Evolutionary conservation across 2,113 vertebrate genomes (phyloP).

Genomic region (Hassar affinis): DNA sequence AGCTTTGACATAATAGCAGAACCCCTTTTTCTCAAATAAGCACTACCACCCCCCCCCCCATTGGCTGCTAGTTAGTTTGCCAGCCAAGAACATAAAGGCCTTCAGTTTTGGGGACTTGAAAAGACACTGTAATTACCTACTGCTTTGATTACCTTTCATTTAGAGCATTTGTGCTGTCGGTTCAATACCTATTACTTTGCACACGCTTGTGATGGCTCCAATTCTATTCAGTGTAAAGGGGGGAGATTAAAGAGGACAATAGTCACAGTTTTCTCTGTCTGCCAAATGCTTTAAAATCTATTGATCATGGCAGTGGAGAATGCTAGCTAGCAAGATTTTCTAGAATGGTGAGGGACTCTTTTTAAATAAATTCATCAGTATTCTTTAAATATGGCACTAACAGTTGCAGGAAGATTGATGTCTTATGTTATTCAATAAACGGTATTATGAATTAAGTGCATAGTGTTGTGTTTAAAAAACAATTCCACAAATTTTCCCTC

Average conservation of each 20-base stretch:
- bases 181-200: conserved; percentile 73
- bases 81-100: conserved; percentile 65
- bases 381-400: background rate
- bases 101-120: conserved; percentile 57
- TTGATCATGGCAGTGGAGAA: conserved; percentile 19
- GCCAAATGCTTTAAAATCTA: conserved; percentile 35
- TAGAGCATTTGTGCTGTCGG: conserved; percentile 54
- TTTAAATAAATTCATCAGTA: conserved; percentile 17
- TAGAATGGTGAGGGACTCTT: background rate
- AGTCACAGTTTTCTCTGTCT: conserved; percentile 40
- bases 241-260: conserved; percentile 51
- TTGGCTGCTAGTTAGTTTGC: conserved; percentile 67
- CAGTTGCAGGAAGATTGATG: background rate
- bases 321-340: conserved; percentile 4
- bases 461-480: background rate
- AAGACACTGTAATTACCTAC: conserved; percentile 69
- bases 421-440: conserved; percentile 19
- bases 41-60: conserved; percentile 45
- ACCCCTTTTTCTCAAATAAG: conserved; percentile 8
- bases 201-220: conserved; percentile 63
- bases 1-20: conserved; percentile 50
- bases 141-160: conserved; percentile 71
- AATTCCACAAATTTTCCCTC: background rate
- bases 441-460: conserved; percentile 2
- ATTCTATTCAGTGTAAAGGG: conserved; percentile 47